Conservation (phyloP, 2,797 vertebrate species). For the Tragopan temminckii region DNA sequence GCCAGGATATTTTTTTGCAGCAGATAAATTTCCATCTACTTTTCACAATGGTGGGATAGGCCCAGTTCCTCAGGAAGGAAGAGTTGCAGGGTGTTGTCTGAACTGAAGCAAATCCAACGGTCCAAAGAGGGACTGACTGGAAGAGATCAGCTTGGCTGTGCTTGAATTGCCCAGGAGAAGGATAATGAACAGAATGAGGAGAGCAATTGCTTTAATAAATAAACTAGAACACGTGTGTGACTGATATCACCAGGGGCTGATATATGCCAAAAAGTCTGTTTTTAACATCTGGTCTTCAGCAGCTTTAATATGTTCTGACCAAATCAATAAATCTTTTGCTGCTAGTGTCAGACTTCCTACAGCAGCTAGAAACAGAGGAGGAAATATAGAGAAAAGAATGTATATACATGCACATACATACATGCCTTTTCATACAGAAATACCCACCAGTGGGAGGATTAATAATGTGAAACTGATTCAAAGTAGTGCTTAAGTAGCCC, state of each 20-base stretch:
- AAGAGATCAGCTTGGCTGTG: neutral
- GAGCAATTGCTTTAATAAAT: constrained; percentile 71
- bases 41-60: neutral
- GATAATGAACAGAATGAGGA: constrained; percentile 60
- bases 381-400: neutral
- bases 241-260: constrained; percentile 55
- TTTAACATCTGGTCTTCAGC: constrained; percentile 74
- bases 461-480: constrained; percentile 69
- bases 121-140: constrained; percentile 37
- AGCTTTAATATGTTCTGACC: constrained; percentile 74
- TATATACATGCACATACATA: neutral
- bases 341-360: constrained; percentile 55
- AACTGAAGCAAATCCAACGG: neutral
- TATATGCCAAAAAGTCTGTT: constrained; percentile 58
- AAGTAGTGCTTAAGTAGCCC: constrained; percentile 55
- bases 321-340: constrained; percentile 72
- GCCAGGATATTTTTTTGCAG: constrained; percentile 29
- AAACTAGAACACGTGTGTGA: constrained; percentile 61
- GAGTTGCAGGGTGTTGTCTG: neutral
- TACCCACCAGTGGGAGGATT: constrained; percentile 44
- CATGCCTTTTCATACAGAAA: neutral
- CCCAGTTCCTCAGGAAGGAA: constrained; percentile 29
- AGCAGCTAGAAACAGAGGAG: constrained; percentile 36
- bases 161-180: constrained; percentile 58
- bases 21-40: constrained; percentile 36